Conservation (phyloP, 2,113 vertebrate genomes). For the Carassius carassius region DNA sequence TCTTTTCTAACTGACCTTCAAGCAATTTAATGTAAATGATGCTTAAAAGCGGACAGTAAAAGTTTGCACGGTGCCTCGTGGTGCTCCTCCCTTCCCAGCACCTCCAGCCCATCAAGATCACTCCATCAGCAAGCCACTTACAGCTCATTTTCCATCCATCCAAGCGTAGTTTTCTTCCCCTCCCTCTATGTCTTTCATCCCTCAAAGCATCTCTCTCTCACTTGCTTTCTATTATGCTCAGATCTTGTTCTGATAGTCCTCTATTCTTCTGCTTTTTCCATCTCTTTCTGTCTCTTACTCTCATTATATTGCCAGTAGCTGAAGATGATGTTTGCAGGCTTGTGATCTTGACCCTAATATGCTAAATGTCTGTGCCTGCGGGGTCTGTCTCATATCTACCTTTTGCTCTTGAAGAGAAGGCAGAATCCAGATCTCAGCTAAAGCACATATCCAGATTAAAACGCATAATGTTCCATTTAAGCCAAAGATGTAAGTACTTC, state of each 20-base stretch:
- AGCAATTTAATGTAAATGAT: slow-evolving; percentile 6
- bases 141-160: slow-evolving; percentile 36
- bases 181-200: slow-evolving; percentile 31
- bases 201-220: slow-evolving; percentile 28
- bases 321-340: slow-evolving; percentile 43
- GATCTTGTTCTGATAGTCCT: slow-evolving; percentile 3
- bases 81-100: neutral
- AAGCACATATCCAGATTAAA: slow-evolving; percentile 43
- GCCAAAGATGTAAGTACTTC: neutral
- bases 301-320: slow-evolving; percentile 25
- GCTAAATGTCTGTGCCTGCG: slow-evolving; percentile 40
- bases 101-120: slow-evolving; percentile 20
- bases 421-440: slow-evolving; percentile 1
- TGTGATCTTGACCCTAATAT: slow-evolving; percentile 45
- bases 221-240: neutral
- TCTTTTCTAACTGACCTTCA: neutral
- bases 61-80: neutral
- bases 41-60: neutral
- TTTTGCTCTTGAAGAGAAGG: neutral
- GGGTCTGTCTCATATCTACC: slow-evolving; percentile 2
- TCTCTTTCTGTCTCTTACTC: slow-evolving; percentile 18
- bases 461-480: slow-evolving; percentile 36
- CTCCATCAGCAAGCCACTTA: slow-evolving; percentile 32
- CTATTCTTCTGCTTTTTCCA: slow-evolving; percentile 21
- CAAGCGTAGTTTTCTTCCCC: slow-evolving; percentile 10